Percentiles rank a stretch among this genome's conserved stretches.
These are phyloP conservation scores for Nibea coibor DNA, from an alignment of 2,113 vertebrate genomes.

Conservation along the genomic window DNA sequence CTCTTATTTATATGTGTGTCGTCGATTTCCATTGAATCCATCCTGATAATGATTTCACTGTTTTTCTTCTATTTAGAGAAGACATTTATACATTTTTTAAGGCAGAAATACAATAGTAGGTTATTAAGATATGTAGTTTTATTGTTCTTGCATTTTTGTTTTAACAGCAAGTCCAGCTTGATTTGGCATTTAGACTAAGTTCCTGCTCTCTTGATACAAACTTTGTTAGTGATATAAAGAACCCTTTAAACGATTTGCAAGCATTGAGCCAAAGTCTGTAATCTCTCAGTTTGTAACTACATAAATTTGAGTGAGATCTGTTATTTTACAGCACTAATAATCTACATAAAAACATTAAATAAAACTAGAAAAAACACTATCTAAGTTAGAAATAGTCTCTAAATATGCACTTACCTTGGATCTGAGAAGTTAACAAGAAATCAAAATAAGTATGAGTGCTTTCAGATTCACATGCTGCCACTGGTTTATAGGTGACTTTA, in stretches of 20 bases:
- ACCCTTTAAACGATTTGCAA: background rate
- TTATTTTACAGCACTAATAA: background rate
- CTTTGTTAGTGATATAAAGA: too few species aligned
- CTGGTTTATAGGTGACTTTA: background rate
- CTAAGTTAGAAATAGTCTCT: background rate
- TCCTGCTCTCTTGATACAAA: constrained; percentile 9
- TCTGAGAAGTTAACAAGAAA: background rate
- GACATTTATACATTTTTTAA: background rate
- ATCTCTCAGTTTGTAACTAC: background rate
- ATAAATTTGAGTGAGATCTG: background rate
- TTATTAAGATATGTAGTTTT: too few species aligned
- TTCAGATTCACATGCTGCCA: background rate
- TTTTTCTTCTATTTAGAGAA: constrained; percentile 8
- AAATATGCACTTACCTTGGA: constrained; percentile 2
- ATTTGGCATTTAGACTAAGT: background rate
- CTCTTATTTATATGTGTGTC: background rate
- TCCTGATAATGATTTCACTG: constrained; percentile 7
- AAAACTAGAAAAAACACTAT: background rate
- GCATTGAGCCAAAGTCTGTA: background rate
- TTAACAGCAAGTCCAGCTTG: too few species aligned
- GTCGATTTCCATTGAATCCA: constrained; percentile 64
- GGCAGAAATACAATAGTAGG: background rate
- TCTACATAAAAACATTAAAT: background rate
- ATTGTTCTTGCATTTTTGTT: too few species aligned
- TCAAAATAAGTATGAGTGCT: too few species aligned